Evolutionary conservation across 2,888 invertebrate genomes (phyloP).

Genomic region (Xestia sexstrigata): DNA sequence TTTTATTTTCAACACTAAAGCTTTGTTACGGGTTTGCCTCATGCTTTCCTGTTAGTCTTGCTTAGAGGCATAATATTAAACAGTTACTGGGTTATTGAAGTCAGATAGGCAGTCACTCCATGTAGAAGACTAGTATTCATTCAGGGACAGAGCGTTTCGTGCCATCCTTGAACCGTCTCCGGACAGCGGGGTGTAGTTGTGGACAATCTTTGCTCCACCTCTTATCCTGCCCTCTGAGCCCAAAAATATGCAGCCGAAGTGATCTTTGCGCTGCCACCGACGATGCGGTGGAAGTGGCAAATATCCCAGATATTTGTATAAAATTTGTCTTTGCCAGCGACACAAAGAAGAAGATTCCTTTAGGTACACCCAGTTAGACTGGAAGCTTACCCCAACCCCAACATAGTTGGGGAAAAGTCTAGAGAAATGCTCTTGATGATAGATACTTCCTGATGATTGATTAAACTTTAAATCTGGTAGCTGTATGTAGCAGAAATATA

Average conservation of each 20-base stretch:
- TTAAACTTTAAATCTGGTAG: too few relatives aligned
- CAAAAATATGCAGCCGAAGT: too few relatives aligned
- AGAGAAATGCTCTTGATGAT: neutral
- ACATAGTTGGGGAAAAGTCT: neutral
- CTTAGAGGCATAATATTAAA: neutral
- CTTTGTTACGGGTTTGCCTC: neutral
- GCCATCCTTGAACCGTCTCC: too few relatives aligned
- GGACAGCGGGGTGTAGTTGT: too few relatives aligned
- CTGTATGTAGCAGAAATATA: too few relatives aligned
- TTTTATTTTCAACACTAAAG: slow-evolving; percentile 16
- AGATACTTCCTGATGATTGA: neutral
- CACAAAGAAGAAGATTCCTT: neutral
- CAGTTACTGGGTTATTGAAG: neutral
- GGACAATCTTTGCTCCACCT: too few relatives aligned
- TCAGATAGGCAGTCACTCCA: neutral
- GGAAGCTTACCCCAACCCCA: neutral
- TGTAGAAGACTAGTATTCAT: neutral
- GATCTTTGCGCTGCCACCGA: too few relatives aligned
- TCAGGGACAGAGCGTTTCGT: too few relatives aligned
- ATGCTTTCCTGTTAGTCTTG: neutral
- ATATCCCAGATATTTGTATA: too few relatives aligned
- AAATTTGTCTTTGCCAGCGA: too few relatives aligned
- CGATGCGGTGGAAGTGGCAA: too few relatives aligned
- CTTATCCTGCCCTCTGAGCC: too few relatives aligned
- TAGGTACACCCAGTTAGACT: neutral